phyloP scores from a whole-genome alignment of 2,113 vertebrate genomes.

The Aegypius monachus region DNA sequence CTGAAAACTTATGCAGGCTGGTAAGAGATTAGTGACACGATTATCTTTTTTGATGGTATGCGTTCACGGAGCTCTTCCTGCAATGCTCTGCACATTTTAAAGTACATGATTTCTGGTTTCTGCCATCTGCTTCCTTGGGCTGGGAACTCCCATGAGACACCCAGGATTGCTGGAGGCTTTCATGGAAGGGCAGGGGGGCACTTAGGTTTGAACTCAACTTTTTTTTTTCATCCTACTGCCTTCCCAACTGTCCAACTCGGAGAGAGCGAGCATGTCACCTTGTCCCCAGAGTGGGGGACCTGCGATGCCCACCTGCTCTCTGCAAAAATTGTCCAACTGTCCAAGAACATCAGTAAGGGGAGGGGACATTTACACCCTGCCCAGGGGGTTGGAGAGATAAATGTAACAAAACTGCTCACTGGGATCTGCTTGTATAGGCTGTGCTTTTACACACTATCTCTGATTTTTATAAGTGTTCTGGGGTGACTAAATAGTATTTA shows the following conservation, averaged over 20 bases:
- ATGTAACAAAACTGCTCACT: not conserved
- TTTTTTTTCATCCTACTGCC: not conserved
- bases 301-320: not conserved
- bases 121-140: not conserved
- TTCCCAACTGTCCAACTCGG: not conserved
- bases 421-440: not conserved
- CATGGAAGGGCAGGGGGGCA: not conserved
- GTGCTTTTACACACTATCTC: not conserved
- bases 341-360: not conserved
- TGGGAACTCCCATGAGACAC: not conserved
- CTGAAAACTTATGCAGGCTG: constrained; percentile 7
- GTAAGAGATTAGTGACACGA: not conserved
- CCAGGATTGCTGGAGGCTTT: not conserved
- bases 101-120: not conserved
- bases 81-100: not conserved
- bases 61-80: not conserved
- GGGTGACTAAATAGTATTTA: not conserved
- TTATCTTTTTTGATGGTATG: not conserved
- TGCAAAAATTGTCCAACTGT: not conserved
- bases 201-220: not conserved
- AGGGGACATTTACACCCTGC: not conserved
- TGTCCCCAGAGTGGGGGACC: not conserved
- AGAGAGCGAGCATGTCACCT: not conserved
- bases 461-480: not conserved
- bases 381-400: not conserved